Percentiles rank a stretch among this genome's conserved stretches.
phyloP scores from a whole-genome alignment of 1,140 invertebrate genomes.

The Drosophila setifemur region DNA sequence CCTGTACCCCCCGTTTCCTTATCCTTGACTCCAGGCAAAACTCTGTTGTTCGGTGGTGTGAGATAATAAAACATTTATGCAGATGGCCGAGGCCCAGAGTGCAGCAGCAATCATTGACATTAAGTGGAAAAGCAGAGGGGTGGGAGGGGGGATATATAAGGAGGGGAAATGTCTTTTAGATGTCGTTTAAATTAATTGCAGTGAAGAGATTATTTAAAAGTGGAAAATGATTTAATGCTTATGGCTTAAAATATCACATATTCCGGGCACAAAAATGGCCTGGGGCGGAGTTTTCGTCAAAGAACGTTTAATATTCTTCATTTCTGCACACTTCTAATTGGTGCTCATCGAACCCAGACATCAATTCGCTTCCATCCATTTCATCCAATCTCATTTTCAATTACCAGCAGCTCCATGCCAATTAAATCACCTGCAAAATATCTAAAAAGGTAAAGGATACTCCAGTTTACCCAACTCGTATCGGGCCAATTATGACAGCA shows the following conservation, averaged over 20 bases:
- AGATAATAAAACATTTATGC: conserved; percentile 79
- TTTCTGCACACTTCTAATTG: neutral
- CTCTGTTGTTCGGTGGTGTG: conserved; percentile 55
- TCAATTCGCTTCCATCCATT: conserved; percentile 1
- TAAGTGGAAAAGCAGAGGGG: conserved; percentile 46
- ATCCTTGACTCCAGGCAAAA: conserved; percentile 25
- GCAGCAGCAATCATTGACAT: conserved; percentile 67
- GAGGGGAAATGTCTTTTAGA: conserved; percentile 64
- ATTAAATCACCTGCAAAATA: conserved; percentile 35
- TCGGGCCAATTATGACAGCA: conserved; percentile 44
- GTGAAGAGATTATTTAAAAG: conserved; percentile 21
- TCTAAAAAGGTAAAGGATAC: conserved; percentile 6
- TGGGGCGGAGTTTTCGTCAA: neutral
- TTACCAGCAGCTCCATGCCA: conserved; percentile 26
- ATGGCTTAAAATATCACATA: neutral
- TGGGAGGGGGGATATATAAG: neutral
- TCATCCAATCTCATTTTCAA: conserved; percentile 31
- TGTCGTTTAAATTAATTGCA: conserved; percentile 73
- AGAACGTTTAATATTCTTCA: neutral
- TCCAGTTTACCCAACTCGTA: conserved; percentile 11
- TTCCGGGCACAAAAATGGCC: neutral
- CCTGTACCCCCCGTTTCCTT: neutral
- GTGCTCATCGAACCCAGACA: neutral
- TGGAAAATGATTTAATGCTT: conserved; percentile 20
- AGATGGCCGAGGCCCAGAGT: conserved; percentile 44